A percentile compares a stretch with the other conserved stretches of the same genome.
phyloP scores from a whole-genome alignment of 2,888 invertebrate genomes.

The Anodontia alba region DNA sequence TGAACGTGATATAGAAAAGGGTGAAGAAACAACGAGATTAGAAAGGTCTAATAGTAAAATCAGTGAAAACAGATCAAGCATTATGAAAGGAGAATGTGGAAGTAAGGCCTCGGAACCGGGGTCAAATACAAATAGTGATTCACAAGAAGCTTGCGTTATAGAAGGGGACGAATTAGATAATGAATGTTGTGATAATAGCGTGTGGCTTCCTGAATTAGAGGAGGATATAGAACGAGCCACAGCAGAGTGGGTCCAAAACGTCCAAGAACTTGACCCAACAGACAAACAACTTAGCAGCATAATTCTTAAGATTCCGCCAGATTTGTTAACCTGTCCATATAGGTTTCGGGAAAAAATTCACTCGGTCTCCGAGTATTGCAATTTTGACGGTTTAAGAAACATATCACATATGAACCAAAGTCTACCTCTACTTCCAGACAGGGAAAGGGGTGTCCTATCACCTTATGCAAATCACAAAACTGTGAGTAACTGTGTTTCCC shows the following conservation, averaged over 20 bases:
- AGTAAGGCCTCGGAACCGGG: conserved; percentile 6
- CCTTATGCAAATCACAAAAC: conserved; percentile 40
- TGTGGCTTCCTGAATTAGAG: conserved; percentile 49
- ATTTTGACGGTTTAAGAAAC: conserved; percentile 39
- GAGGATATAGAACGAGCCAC: conserved; percentile 57
- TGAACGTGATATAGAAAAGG: conserved; percentile 8
- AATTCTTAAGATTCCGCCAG: conserved; percentile 57
- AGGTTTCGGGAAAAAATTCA: conserved; percentile 54
- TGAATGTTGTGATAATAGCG: background rate
- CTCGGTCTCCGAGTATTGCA: conserved; percentile 56
- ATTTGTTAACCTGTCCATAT: conserved; percentile 51
- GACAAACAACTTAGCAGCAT: conserved; percentile 57
- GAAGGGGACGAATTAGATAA: background rate
- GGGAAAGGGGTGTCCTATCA: conserved; percentile 30
- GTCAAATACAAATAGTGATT: conserved; percentile 13
- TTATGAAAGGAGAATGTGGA: background rate
- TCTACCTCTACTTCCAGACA: conserved; percentile 52
- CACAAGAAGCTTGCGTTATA: background rate
- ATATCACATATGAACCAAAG: conserved; percentile 57
- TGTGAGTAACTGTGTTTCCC: conserved; percentile 7
- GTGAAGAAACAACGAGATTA: conserved; percentile 42
- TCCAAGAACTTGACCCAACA: conserved; percentile 54
- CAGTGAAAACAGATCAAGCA: conserved; percentile 40
- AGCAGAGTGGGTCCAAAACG: conserved; percentile 71
- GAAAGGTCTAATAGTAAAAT: conserved; percentile 52